Evolutionary conservation across 2,113 vertebrate species (phyloP).

Genomic region (Agelaius tricolor): DNA sequence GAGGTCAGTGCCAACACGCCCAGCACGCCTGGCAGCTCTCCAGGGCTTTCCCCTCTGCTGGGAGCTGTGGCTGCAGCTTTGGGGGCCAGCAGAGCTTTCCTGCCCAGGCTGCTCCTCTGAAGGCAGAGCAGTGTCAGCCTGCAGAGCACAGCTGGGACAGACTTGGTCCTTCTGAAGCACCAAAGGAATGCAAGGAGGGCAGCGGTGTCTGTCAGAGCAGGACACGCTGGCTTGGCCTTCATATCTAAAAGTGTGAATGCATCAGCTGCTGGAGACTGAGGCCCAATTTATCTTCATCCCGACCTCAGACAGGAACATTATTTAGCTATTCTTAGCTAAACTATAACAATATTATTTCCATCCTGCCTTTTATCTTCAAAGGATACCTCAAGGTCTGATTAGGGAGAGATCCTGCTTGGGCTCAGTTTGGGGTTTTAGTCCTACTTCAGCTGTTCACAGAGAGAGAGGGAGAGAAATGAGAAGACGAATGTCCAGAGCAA

Average conservation of each 20-base stretch:
- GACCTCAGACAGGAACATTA: neutral
- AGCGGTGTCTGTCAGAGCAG: neutral
- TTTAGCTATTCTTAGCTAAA: neutral
- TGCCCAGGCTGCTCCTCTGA: neutral
- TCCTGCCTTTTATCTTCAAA: neutral
- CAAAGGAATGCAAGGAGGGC: neutral
- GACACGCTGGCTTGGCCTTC: neutral
- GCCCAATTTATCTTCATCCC: neutral
- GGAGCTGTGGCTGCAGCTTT: neutral
- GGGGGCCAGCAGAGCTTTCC: neutral
- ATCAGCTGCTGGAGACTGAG: neutral
- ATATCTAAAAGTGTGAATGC: neutral
- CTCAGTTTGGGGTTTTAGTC: neutral
- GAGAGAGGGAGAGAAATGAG: too few relatives aligned
- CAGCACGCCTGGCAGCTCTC: neutral
- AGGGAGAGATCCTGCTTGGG: neutral
- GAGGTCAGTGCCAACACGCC: neutral
- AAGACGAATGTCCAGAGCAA: too few relatives aligned
- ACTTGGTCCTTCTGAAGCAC: neutral
- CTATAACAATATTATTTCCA: neutral
- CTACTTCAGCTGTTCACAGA: too few relatives aligned
- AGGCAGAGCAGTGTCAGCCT: neutral
- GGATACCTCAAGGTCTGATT: neutral
- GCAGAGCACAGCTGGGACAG: neutral
- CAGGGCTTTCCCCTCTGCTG: neutral